These are phyloP conservation scores for Neomicropteryx cornuta DNA, from an alignment of 1,140 invertebrate species.

Conservation along the genomic window DNA sequence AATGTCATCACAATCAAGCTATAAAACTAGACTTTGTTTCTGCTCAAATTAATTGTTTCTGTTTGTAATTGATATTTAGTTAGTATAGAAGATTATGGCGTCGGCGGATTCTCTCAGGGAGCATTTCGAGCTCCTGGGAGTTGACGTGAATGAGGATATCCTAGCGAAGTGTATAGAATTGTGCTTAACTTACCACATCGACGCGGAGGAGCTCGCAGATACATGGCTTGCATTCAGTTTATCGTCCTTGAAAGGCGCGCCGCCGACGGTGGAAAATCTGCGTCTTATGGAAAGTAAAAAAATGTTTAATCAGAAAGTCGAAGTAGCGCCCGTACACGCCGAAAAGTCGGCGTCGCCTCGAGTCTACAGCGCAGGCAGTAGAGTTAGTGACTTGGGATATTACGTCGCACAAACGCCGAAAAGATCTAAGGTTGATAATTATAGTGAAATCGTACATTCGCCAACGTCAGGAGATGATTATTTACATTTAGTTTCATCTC, in stretches of 20 bases:
- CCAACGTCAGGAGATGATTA: not conserved
- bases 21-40: too few species aligned
- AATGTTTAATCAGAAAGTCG: slow-evolving; percentile 39
- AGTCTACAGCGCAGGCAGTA: not conserved
- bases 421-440: slow-evolving; percentile 6
- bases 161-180: slow-evolving; percentile 48
- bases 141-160: too few species aligned
- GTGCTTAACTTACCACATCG: slow-evolving; percentile 44
- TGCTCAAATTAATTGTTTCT: too few species aligned
- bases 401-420: slow-evolving; percentile 2
- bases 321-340: slow-evolving; percentile 9
- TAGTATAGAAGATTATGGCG: too few species aligned
- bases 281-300: slow-evolving; percentile 49
- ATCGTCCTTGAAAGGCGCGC: slow-evolving; percentile 43
- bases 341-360: not conserved
- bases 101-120: too few species aligned
- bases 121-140: too few species aligned
- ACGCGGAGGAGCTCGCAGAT: slow-evolving; percentile 52
- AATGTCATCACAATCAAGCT: too few species aligned
- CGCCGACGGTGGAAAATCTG: slow-evolving; percentile 43
- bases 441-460: not conserved
- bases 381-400: not conserved
- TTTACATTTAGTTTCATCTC: not conserved
- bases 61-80: too few species aligned
- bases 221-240: slow-evolving; percentile 55